Conservation (phyloP, 2,888 invertebrate genomes). For the Ectemnius lituratus region DNA sequence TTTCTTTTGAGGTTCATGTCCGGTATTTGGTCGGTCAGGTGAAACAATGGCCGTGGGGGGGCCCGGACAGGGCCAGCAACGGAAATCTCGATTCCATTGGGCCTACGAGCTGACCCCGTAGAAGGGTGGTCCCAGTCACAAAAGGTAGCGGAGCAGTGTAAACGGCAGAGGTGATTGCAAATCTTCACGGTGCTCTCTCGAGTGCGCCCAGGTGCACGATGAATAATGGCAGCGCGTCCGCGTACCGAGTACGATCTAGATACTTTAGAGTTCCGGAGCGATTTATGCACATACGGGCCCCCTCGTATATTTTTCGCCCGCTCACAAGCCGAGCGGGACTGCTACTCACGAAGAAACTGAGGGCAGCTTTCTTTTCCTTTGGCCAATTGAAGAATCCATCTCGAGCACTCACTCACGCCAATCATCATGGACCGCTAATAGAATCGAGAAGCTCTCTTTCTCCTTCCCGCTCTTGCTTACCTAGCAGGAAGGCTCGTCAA, state of each 20-base stretch:
- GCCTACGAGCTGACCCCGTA: constrained; percentile 36
- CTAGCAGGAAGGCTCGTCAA: constrained; percentile 36
- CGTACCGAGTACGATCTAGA: constrained; percentile 57
- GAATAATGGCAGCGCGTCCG: constrained; percentile 55
- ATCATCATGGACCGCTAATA: constrained; percentile 53
- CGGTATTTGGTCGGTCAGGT: constrained; percentile 45
- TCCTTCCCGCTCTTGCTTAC: constrained; percentile 37
- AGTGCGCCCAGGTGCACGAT: constrained; percentile 71
- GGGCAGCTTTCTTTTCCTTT: constrained; percentile 5
- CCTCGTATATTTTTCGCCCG: constrained; percentile 10
- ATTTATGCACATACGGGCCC: constrained; percentile 43
- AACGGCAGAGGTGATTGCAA: constrained; percentile 67
- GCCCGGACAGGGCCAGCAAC: constrained; percentile 51
- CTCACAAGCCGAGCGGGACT: not conserved
- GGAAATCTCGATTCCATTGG: constrained; percentile 65
- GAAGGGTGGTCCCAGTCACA: constrained; percentile 54
- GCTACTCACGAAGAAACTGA: constrained; percentile 16
- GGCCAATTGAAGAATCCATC: constrained; percentile 36
- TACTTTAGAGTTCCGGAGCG: constrained; percentile 61
- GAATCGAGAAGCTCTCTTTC: constrained; percentile 34
- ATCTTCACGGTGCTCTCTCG: constrained; percentile 66
- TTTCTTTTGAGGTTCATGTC: constrained; percentile 28
- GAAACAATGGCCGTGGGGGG: constrained; percentile 35
- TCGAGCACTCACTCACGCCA: constrained; percentile 54
- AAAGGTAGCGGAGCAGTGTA: constrained; percentile 56